Conservation (phyloP, 2,888 invertebrate genomes). For the Malthinus flaveolus region DNA sequence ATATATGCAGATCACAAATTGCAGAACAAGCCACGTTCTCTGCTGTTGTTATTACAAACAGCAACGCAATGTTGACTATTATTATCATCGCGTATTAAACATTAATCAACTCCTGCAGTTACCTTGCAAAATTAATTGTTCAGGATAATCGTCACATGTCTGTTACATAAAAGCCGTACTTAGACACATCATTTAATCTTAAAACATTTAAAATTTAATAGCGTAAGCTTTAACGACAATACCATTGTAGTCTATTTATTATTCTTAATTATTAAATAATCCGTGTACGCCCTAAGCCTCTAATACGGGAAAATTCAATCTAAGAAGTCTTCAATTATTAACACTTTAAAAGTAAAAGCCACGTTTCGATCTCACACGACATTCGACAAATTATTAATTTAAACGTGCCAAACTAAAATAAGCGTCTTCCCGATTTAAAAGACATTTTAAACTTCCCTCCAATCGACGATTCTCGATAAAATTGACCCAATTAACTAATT, state of each 20-base stretch:
- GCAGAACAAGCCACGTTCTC: constrained; percentile 20
- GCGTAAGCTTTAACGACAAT: not conserved
- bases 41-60: constrained; percentile 24
- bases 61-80: constrained; percentile 30
- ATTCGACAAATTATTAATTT: too few relatives aligned
- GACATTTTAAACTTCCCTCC: too few relatives aligned
- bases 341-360: too few relatives aligned
- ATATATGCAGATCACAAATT: constrained; percentile 27
- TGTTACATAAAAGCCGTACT: constrained; percentile 17
- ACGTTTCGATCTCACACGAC: too few relatives aligned
- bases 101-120: constrained; percentile 38
- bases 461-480: too few relatives aligned
- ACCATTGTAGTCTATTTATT: too few relatives aligned
- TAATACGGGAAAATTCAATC: too few relatives aligned
- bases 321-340: too few relatives aligned
- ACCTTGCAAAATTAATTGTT: constrained; percentile 38
- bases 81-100: constrained; percentile 34
- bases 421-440: too few relatives aligned
- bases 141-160: constrained; percentile 31
- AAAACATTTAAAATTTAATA: not conserved
- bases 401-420: too few relatives aligned
- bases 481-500: constrained; percentile 3
- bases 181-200: constrained; percentile 2
- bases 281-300: too few relatives aligned
- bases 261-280: too few relatives aligned